Evolutionary conservation across 2,797 vertebrate species (phyloP), one percentile per base, ranked within the genome.

Genomic region (Ceryle rudis): DNA sequence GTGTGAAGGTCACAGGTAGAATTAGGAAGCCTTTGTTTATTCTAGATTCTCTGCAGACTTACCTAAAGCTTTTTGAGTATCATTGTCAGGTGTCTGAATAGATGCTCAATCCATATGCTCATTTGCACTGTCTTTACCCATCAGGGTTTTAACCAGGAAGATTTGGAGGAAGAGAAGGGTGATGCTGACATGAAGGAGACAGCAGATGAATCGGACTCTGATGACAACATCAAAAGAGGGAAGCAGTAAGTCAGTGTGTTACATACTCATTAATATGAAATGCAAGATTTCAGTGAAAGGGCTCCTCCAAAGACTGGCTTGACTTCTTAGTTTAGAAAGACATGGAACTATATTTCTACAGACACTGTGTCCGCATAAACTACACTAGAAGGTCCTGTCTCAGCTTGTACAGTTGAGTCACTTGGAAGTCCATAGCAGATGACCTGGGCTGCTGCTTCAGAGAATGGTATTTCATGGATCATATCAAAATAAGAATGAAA

Each of bases 91-190:
- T 73, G 22, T 8, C 28, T 58, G 26, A 52, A 7, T 28, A 70
- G 57, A 49, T 72, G 55, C 18, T 66, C 51, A 16, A 31, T 81
- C 51, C 15, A 1, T 85, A 6, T 13, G 19, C 67, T 96, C 60
- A 97, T 54, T 65, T 93, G 54, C 37, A 18, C 55, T 96, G 9
- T 93, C 65, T 97, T 90, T 94, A 39, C 84, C 65, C 51, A 74
- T 74, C 97, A 99, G 99, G 99, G 99, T 41, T 99, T 99, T 98
- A 99, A 99, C 97, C 99, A 99, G 97, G 99, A 99, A 96, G 99
- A 99, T 94, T 95, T 99, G 96, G 99, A 99, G 66, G 99, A 98
- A 19, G 99, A 99, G 31, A 98, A 98, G 83, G 44, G 91, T 25
- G 98, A 98, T 86, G 94, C 86, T n/a, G 96, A 96, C 31, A 96